These are phyloP conservation scores for Acomys russatus DNA, from an alignment of 2,797 vertebrate genomes.

Conservation along the genomic window DNA sequence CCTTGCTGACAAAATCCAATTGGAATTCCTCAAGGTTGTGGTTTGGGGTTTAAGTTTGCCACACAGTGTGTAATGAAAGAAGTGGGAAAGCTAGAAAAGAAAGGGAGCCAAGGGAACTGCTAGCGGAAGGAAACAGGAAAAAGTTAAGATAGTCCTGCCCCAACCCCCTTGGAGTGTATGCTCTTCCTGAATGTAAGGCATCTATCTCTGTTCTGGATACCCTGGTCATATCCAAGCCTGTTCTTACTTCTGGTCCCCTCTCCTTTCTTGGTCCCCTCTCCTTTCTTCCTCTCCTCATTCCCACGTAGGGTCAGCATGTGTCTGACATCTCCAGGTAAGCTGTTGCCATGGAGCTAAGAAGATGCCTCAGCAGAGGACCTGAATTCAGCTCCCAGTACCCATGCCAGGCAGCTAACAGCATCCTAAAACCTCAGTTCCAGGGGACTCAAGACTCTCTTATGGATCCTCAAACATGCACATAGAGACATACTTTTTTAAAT, in stretches of 20 bases:
- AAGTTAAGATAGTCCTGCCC: slow-evolving; percentile 37
- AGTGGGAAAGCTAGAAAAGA: slow-evolving; percentile 66
- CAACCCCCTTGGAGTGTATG: not conserved
- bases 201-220: not conserved
- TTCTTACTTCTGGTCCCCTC: not conserved
- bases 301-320: slow-evolving; percentile 16
- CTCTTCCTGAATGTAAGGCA: slow-evolving; percentile 20
- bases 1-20: slow-evolving; percentile 83
- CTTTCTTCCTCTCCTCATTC: not conserved
- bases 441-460: not conserved
- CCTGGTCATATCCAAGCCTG: not conserved
- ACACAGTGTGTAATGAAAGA: slow-evolving; percentile 71
- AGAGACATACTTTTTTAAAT: not conserved
- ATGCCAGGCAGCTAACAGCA: not conserved
- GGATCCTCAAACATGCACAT: not conserved
- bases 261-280: not conserved
- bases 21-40: slow-evolving; percentile 86
- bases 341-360: not conserved
- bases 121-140: slow-evolving; percentile 55
- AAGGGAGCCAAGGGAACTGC: slow-evolving; percentile 48
- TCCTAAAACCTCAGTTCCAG: not conserved
- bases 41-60: slow-evolving; percentile 81
- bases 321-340: slow-evolving; percentile 27
- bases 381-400: not conserved
- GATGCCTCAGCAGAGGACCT: not conserved